Evolutionary conservation across 2,113 vertebrate genomes (phyloP).

Genomic region (Nestor notabilis): DNA sequence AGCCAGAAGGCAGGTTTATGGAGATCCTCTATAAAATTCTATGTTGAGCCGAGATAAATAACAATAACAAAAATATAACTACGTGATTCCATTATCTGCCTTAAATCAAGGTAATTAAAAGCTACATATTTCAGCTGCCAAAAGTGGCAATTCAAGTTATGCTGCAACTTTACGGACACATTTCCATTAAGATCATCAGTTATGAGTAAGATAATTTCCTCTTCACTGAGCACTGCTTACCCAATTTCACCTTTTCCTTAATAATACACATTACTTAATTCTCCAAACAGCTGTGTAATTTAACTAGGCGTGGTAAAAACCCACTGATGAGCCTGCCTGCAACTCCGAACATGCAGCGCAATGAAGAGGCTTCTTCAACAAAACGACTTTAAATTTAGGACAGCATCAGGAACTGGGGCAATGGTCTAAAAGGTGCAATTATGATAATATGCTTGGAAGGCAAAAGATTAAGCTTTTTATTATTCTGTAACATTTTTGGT

Average conservation of each 20-base stretch:
- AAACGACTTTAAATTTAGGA: background rate
- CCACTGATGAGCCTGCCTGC: background rate
- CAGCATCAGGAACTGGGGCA: background rate
- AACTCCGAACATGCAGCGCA: background rate
- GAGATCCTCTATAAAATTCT: background rate
- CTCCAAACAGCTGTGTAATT: background rate
- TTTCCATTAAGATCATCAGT: background rate
- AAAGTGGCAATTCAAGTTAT: background rate
- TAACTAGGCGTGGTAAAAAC: background rate
- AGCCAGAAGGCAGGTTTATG: background rate
- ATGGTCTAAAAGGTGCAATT: background rate
- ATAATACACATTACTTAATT: background rate
- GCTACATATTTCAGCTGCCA: background rate
- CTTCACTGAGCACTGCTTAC: background rate
- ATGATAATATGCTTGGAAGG: background rate
- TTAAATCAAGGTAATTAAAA: conserved; percentile 25
- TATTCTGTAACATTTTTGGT: background rate
- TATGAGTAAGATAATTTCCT: background rate
- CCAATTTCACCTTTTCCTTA: background rate
- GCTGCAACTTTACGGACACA: background rate
- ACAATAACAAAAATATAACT: background rate
- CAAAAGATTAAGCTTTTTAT: conserved; percentile 34
- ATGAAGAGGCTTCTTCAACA: background rate
- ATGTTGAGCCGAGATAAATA: background rate
- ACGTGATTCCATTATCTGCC: background rate